phyloP scores from a whole-genome alignment of 2,113 vertebrate genomes.

The Macrotus californicus region DNA sequence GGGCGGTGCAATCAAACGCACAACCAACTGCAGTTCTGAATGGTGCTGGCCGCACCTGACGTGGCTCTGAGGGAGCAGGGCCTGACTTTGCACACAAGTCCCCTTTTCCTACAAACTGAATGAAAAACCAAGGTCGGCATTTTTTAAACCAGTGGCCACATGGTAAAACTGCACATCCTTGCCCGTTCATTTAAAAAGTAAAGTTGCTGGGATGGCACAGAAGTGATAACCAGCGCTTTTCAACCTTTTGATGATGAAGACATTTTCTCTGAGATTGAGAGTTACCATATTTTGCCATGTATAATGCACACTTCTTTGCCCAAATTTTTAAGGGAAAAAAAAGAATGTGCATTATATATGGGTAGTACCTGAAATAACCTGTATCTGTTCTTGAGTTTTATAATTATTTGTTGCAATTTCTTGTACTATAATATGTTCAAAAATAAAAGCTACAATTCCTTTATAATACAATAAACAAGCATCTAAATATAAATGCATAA shows the following conservation, averaged over 20 bases:
- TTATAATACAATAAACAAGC: too few relatives aligned
- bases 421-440: too few relatives aligned
- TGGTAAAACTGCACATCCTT: slow-evolving; percentile 80
- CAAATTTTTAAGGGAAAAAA: too few relatives aligned
- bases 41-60: slow-evolving; percentile 79
- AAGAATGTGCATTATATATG: too few relatives aligned
- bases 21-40: slow-evolving; percentile 81
- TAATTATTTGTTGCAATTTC: too few relatives aligned
- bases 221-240: slow-evolving; percentile 75
- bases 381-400: too few relatives aligned
- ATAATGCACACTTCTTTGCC: too few relatives aligned
- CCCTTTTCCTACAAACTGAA: slow-evolving; percentile 65
- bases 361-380: too few relatives aligned
- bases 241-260: too few relatives aligned
- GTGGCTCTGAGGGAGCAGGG: slow-evolving; percentile 57
- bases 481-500: too few relatives aligned
- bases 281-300: neutral
- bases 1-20: slow-evolving; percentile 79
- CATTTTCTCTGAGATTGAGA: neutral
- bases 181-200: slow-evolving; percentile 84
- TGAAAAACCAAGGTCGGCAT: slow-evolving; percentile 67
- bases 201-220: slow-evolving; percentile 84
- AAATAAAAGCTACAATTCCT: too few relatives aligned
- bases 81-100: slow-evolving; percentile 50
- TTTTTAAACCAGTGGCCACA: slow-evolving; percentile 78